These are phyloP conservation scores for Dryobota labecula DNA, from an alignment of 2,888 invertebrate species.

Conservation along the genomic window DNA sequence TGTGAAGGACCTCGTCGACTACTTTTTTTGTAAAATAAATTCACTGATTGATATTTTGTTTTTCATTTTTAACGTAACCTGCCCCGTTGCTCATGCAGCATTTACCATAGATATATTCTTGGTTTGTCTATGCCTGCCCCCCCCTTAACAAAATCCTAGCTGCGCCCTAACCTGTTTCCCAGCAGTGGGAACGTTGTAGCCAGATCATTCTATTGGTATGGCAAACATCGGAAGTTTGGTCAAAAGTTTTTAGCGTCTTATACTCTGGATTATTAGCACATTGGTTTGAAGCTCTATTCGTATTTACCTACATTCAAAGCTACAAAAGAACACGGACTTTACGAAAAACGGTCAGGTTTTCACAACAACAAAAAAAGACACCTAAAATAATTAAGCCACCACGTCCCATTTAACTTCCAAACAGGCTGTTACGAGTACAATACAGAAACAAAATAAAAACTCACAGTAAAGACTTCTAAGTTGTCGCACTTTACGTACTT, in stretches of 20 bases:
- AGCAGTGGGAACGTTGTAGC: too few species aligned
- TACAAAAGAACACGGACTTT: neutral
- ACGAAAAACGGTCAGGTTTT: neutral
- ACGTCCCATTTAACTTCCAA: constrained; percentile 59
- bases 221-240: neutral
- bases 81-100: too few species aligned
- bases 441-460: constrained; percentile 66
- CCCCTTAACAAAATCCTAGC: too few species aligned
- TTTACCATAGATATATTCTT: too few species aligned
- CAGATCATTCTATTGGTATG: too few species aligned
- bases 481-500: constrained; percentile 62
- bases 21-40: too few species aligned
- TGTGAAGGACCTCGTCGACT: too few species aligned
- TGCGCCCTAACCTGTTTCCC: too few species aligned
- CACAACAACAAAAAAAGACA: constrained; percentile 26
- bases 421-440: constrained; percentile 68
- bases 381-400: constrained; percentile 56
- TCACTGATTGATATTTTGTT: too few species aligned
- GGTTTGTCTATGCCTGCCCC: too few species aligned
- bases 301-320: neutral
- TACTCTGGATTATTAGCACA: neutral
- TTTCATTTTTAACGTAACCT: too few species aligned
- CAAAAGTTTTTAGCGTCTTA: neutral
- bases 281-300: neutral
- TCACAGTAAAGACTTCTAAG: constrained; percentile 63